These are phyloP conservation scores for Papilio dardanus DNA, from an alignment of 1,140 invertebrate species.

Conservation along the genomic window DNA sequence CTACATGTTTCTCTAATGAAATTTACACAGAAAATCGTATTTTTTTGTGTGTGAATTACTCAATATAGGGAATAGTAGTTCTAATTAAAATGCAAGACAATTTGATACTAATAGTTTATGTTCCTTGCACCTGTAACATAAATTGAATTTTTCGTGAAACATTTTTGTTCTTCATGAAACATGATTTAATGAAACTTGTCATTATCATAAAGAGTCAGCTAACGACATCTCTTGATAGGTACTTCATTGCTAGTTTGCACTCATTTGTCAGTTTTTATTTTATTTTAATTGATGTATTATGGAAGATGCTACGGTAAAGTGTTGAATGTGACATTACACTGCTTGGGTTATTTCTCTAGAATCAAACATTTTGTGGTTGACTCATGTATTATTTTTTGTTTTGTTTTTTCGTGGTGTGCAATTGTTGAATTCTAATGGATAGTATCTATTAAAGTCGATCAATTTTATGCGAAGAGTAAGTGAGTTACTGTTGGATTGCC, in stretches of 20 bases:
- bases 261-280: not conserved
- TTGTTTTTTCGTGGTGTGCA: not conserved
- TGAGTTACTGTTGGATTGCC: too few species aligned
- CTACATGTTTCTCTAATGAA: not conserved
- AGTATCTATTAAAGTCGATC: not conserved
- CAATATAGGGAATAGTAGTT: not conserved
- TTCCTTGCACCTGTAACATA: not conserved
- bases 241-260: constrained; percentile 20
- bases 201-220: not conserved
- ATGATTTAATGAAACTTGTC: not conserved
- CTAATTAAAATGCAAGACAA: not conserved
- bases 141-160: not conserved
- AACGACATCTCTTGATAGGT: constrained; percentile 1
- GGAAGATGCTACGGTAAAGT: not conserved
- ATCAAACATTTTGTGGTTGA: too few species aligned
- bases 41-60: too few species aligned
- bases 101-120: not conserved
- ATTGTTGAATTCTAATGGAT: not conserved
- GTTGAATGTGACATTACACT: not conserved
- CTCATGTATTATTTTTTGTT: not conserved
- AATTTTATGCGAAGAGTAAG: too few species aligned
- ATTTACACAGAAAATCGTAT: too few species aligned
- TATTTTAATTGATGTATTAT: not conserved
- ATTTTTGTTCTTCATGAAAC: too few species aligned
- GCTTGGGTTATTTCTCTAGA: not conserved